Conservation (phyloP, 2,797 vertebrate genomes). For the Poliocrania exsul region DNA sequence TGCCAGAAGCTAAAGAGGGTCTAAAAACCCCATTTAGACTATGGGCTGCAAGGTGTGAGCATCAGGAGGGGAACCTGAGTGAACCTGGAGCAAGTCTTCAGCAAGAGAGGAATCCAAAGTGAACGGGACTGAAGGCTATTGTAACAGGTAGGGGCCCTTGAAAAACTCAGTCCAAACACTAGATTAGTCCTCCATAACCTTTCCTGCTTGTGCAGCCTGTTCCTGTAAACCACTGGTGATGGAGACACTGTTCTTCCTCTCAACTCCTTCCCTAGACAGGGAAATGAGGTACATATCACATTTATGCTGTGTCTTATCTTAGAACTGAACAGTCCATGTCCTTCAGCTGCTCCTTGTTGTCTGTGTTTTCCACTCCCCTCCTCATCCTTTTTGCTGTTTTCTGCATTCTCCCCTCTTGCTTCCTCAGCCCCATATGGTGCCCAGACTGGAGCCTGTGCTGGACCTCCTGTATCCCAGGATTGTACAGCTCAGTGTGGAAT, state of each 20-base stretch:
- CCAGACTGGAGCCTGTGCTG: background rate
- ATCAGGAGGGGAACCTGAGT: background rate
- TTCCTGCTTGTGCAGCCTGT: slow-evolving; percentile 2
- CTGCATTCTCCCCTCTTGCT: background rate
- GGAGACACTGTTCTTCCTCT: background rate
- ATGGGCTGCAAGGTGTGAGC: background rate
- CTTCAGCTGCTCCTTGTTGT: background rate
- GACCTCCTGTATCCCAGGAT: background rate
- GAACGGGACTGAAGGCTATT: background rate
- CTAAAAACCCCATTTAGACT: background rate
- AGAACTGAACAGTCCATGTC: background rate
- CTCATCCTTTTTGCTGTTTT: background rate
- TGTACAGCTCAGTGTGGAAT: background rate
- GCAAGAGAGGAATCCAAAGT: background rate
- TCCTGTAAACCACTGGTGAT: slow-evolving; percentile 3
- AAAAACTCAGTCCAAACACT: background rate
- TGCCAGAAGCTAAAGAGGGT: background rate
- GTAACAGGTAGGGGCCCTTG: background rate
- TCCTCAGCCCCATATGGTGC: rapidly evolving
- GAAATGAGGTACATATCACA: background rate
- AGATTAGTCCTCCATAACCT: background rate
- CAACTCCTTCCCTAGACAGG: background rate
- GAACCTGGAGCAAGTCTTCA: background rate
- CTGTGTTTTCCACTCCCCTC: background rate
- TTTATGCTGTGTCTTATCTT: background rate